Evolutionary conservation across 2,888 invertebrate species (phyloP).

Genomic region (Germaria angustata): DNA sequence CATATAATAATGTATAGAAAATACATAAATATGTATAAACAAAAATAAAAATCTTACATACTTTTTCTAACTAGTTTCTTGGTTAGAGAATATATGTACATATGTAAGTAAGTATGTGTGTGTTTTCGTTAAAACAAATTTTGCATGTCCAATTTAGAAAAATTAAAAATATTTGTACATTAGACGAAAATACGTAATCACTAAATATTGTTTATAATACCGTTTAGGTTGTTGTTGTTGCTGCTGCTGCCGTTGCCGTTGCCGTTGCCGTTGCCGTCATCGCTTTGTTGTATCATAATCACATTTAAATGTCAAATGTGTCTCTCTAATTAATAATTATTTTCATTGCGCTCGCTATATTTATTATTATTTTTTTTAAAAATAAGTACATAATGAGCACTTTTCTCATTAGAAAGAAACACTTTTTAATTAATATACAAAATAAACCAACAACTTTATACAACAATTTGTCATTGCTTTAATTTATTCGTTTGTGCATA

Average conservation of each 20-base stretch:
- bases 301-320: constrained; percentile 53
- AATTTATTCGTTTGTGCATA: constrained; percentile 32
- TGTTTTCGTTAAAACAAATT: constrained; percentile 1
- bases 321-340: constrained; percentile 36
- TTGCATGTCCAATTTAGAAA: constrained; percentile 36
- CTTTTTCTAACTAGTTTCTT: neutral
- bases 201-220: constrained; percentile 10
- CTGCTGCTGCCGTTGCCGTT: too few relatives aligned
- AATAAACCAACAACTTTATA: neutral
- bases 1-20: neutral
- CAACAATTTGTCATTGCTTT: constrained; percentile 50
- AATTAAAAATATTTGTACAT: neutral
- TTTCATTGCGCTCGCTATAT: neutral
- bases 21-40: neutral
- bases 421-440: neutral
- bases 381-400: constrained; percentile 20
- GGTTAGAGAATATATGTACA: constrained; percentile 4
- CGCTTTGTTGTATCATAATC: constrained; percentile 9
- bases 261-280: neutral
- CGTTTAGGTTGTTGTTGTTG: constrained; percentile 1
- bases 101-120: neutral
- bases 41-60: constrained; percentile 23
- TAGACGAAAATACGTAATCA: constrained; percentile 49
- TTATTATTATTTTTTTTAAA: neutral
- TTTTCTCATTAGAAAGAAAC: constrained; percentile 4